A percentile compares a stretch with the other conserved stretches of the same genome.
phyloP scores from a whole-genome alignment of 30 jellyfish, hydroid and myxozoan genomes.

The Aurelia sp. region DNA sequence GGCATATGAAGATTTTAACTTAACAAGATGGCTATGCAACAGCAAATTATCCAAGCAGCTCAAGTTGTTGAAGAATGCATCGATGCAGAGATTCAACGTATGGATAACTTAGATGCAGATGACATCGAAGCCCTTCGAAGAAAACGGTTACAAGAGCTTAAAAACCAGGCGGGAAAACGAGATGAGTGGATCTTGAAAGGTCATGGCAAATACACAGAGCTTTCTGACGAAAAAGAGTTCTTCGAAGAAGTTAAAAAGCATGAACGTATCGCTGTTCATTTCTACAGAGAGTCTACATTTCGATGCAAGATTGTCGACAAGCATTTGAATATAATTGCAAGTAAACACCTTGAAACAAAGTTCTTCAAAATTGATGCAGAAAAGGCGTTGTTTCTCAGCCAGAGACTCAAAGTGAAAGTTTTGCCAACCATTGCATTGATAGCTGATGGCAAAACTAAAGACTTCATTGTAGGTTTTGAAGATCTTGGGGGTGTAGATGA shows the following conservation, averaged over 20 bases:
- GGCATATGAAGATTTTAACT: too few species aligned
- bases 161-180: constrained; percentile 79
- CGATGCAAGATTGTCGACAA: constrained; percentile 94
- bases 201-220: constrained; percentile 93
- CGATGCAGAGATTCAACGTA: constrained; percentile 88
- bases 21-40: constrained; percentile 37
- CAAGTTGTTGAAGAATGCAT: constrained; percentile 88
- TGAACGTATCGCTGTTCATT: constrained; percentile 95
- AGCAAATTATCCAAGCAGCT: constrained; percentile 90
- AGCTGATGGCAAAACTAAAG: constrained; percentile 93
- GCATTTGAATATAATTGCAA: constrained; percentile 84
- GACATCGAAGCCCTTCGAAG: constrained; percentile 79
- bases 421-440: constrained; percentile 92
- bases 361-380: constrained; percentile 94
- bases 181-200: constrained; percentile 92
- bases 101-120: constrained; percentile 88
- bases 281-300: constrained; percentile 93
- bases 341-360: constrained; percentile 88
- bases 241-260: constrained; percentile 92
- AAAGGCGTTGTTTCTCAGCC: constrained; percentile 90
- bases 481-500: constrained; percentile 99
- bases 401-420: constrained; percentile 85
- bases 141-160: constrained; percentile 82
- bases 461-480: constrained; percentile 96
- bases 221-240: constrained; percentile 91